Conservation (phyloP, 2,888 invertebrate species). For the Dromius quadrimaculatus region DNA sequence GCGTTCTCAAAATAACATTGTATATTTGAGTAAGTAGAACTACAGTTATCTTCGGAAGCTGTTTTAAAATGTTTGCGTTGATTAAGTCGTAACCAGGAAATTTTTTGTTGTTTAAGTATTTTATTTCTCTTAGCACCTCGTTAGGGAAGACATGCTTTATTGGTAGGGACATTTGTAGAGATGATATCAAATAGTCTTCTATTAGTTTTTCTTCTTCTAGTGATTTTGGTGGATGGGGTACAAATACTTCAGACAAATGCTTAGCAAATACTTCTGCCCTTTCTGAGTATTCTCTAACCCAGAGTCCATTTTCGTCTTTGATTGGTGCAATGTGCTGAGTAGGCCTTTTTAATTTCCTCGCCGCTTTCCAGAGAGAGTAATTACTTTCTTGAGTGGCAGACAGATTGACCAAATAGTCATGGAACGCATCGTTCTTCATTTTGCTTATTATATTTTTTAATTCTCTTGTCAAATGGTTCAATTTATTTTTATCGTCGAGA, state of each 20-base stretch:
- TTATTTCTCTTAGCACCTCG: conserved; percentile 7
- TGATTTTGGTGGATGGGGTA: conserved; percentile 40
- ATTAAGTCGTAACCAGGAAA: conserved; percentile 56
- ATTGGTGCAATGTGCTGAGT: conserved; percentile 50
- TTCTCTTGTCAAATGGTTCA: conserved; percentile 12
- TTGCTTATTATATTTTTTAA: background rate
- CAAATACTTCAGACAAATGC: conserved; percentile 53
- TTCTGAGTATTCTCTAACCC: conserved; percentile 52
- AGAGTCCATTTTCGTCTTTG: conserved; percentile 44
- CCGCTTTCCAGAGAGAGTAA: conserved; percentile 55
- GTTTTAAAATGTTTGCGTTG: conserved; percentile 53
- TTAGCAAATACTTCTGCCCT: conserved; percentile 55
- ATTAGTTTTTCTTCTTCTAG: background rate
- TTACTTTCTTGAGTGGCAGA: conserved; percentile 20
- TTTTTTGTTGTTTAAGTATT: conserved; percentile 47
- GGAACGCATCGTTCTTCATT: background rate
- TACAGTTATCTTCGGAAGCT: conserved; percentile 26
- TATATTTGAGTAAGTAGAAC: conserved; percentile 31
- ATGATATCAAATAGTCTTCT: background rate
- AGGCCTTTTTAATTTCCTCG: conserved; percentile 52
- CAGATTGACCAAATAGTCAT: background rate
- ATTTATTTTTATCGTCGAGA: background rate
- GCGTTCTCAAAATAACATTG: conserved; percentile 53
- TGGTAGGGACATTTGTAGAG: background rate
- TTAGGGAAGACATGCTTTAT: conserved; percentile 12